A percentile compares a stretch with the other conserved stretches of the same genome.
Evolutionary conservation across 2,113 vertebrate species (phyloP).

Genomic region (Strix aluco): DNA sequence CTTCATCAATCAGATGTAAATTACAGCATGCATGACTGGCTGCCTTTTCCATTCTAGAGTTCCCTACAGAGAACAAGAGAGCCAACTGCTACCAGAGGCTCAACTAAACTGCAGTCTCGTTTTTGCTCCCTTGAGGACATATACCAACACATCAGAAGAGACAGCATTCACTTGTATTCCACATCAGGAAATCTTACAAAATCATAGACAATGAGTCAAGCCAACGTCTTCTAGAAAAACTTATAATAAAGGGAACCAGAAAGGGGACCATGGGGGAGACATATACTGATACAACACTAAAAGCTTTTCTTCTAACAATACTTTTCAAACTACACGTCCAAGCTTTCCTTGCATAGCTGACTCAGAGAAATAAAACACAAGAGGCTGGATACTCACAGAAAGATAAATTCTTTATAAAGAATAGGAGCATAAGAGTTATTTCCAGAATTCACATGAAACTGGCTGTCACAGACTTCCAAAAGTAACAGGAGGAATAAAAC

Average conservation of each 20-base stretch:
- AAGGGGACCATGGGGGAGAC: background rate
- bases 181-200: conserved; percentile 10
- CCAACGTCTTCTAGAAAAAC: background rate
- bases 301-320: background rate
- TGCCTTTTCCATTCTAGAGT: conserved; percentile 68
- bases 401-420: background rate
- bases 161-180: conserved; percentile 7
- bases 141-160: conserved; percentile 24
- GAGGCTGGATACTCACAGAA: background rate
- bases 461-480: background rate
- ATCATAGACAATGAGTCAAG: conserved; percentile 4
- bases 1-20: conserved; percentile 82
- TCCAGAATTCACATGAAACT: background rate
- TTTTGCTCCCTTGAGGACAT: conserved; percentile 22
- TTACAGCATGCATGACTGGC: conserved; percentile 73
- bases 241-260: background rate
- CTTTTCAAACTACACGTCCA: background rate
- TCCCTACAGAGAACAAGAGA: conserved; percentile 68
- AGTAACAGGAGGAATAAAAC: background rate
- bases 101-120: conserved; percentile 44
- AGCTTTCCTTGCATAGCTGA: background rate
- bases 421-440: background rate
- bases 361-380: background rate
- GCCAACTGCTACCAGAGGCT: conserved; percentile 63
- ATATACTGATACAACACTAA: background rate